A percentile compares a stretch with the other conserved stretches of the same genome.
Evolutionary conservation across 2,888 invertebrate genomes (phyloP).

Genomic region (Ichneumoninae sp.): DNA sequence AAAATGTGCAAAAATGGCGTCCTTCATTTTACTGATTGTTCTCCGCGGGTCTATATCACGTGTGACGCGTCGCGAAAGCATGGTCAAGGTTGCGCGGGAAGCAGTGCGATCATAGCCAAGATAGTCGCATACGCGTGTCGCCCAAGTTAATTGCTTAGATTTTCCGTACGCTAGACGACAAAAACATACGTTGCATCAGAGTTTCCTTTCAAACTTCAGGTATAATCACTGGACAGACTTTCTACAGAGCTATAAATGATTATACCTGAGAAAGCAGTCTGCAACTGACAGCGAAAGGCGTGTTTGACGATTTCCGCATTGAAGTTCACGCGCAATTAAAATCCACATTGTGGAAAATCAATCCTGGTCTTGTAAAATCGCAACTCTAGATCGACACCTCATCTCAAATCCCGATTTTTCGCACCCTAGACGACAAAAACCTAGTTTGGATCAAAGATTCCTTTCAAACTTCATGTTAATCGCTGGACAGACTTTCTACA

Average conservation of each 20-base stretch:
- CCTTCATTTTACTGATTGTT: constrained; percentile 5
- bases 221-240: not conserved
- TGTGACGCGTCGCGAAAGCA: not conserved
- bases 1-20: not conserved
- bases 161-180: not conserved
- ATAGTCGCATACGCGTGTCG: constrained; percentile 16
- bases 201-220: not conserved
- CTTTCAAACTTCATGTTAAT: not conserved
- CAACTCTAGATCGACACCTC: constrained; percentile 66
- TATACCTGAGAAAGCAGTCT: not conserved
- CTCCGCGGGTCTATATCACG: not conserved
- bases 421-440: not conserved
- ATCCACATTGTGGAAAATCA: not conserved
- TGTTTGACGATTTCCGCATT: not conserved
- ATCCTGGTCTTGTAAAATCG: not conserved
- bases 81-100: constrained; percentile 33
- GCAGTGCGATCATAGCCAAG: not conserved
- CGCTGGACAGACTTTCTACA: not conserved
- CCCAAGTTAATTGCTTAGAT: constrained; percentile 2
- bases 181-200: not conserved
- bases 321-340: not conserved
- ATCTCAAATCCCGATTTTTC: constrained; percentile 86
- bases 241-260: not conserved
- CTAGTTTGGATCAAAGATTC: not conserved
- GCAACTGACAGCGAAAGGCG: not conserved